Evolutionary conservation across 2,113 vertebrate species (phyloP).

Genomic region (Elephas maximus): DNA sequence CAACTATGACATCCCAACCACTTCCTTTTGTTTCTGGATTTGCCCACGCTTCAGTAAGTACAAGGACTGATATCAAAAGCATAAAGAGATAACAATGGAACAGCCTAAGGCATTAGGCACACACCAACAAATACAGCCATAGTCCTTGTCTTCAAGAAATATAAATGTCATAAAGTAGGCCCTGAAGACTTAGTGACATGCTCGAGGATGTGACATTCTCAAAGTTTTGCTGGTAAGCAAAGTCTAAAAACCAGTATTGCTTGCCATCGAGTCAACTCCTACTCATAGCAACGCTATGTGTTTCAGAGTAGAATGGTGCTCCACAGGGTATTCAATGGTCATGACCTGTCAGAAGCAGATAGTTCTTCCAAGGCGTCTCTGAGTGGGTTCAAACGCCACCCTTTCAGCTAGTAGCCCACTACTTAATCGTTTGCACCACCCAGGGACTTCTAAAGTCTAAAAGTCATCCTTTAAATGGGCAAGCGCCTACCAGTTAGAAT

Average conservation of each 20-base stretch:
- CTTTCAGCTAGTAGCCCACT: neutral
- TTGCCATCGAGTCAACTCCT: neutral
- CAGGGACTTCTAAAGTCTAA: neutral
- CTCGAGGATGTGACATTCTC: neutral
- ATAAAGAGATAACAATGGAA: constrained; percentile 43
- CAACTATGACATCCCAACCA: constrained; percentile 52
- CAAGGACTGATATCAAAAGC: constrained; percentile 59
- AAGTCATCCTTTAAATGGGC: neutral
- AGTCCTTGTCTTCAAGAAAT: neutral
- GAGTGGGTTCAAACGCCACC: no score
- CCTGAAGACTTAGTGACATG: neutral
- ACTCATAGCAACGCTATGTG: neutral
- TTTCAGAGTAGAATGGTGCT: neutral
- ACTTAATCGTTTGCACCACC: neutral
- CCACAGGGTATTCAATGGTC: neutral
- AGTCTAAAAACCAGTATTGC: neutral
- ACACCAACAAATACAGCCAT: neutral
- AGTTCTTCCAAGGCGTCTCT: neutral
- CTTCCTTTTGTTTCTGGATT: constrained; percentile 72
- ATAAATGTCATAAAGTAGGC: neutral
- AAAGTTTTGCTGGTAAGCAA: neutral
- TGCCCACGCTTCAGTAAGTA: constrained; percentile 34
- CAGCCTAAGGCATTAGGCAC: neutral
- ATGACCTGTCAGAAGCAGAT: neutral
- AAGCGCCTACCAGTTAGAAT: neutral